Evolutionary conservation across 37 sponge, comb jelly and placozoan genomes (phyloP).

Genomic region (Mnemiopsis leidyi): DNA sequence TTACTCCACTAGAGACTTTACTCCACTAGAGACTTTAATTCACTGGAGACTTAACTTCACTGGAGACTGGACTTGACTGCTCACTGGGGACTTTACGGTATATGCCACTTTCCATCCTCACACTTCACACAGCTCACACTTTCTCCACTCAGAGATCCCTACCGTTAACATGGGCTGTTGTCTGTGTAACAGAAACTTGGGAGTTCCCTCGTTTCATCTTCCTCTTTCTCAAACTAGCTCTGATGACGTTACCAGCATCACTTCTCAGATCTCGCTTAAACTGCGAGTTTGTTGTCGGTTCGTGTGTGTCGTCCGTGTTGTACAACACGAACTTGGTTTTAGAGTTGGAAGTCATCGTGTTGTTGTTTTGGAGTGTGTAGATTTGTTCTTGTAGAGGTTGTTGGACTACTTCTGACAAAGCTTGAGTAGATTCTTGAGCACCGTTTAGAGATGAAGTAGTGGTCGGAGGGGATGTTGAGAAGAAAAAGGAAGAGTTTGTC

Average conservation of each 20-base stretch:
- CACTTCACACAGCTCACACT: no score
- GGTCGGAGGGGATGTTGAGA: no score
- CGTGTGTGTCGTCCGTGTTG: constrained; percentile 16
- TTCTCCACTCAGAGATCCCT: not conserved
- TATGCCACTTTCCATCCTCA: no score
- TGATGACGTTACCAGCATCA: not conserved
- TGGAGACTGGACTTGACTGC: no score
- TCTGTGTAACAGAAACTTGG: not conserved
- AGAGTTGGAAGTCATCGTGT: not conserved
- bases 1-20: no score
- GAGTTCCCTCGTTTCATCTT: constrained; percentile 6
- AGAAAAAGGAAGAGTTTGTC: no score
- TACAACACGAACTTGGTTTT: not conserved
- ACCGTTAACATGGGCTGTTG: not conserved
- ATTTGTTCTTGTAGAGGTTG: not conserved
- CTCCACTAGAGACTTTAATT: no score
- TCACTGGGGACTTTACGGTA: no score
- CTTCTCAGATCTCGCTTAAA: not conserved
- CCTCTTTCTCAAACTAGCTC: constrained; percentile 45
- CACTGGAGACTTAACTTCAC: no score
- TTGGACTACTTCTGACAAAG: no score
- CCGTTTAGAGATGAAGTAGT: no score
- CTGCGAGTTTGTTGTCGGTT: not conserved
- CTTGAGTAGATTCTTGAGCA: no score
- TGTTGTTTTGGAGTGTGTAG: not conserved